These are phyloP conservation scores for Orthonevra nobilis DNA, from an alignment of 2,888 invertebrate species.

Conservation along the genomic window DNA sequence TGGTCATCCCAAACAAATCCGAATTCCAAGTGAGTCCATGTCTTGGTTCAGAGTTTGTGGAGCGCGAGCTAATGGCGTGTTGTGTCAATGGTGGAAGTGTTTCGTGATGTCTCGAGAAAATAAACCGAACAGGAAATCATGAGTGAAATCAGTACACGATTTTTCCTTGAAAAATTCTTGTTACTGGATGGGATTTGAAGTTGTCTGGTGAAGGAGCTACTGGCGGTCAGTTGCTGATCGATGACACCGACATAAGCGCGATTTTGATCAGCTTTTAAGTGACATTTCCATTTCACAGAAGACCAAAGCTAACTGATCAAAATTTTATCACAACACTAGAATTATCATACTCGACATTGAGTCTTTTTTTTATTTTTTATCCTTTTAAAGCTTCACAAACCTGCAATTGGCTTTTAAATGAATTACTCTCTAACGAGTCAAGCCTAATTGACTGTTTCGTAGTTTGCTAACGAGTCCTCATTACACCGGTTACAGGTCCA, in stretches of 20 bases:
- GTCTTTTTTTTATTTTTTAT: too few species aligned
- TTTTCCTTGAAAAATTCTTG: slow-evolving; percentile 66
- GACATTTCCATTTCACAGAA: too few species aligned
- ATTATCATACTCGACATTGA: too few species aligned
- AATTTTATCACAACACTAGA: too few species aligned
- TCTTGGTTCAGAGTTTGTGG: slow-evolving; percentile 14
- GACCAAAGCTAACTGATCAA: too few species aligned
- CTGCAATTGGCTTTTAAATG: too few species aligned
- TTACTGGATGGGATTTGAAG: slow-evolving; percentile 22
- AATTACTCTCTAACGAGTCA: slow-evolving; percentile 38
- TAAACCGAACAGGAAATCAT: slow-evolving; percentile 68
- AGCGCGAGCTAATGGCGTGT: slow-evolving; percentile 60
- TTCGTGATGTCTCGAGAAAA: slow-evolving; percentile 61
- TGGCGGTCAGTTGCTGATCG: background rate
- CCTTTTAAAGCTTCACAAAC: too few species aligned
- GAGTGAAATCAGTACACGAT: slow-evolving; percentile 67
- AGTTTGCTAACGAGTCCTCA: slow-evolving; percentile 41
- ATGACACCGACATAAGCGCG: too few species aligned
- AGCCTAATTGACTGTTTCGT: slow-evolving; percentile 26
- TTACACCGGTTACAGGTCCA: slow-evolving; percentile 39
- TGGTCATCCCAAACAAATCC: slow-evolving; percentile 52
- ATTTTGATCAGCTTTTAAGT: too few species aligned
- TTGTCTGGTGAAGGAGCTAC: background rate
- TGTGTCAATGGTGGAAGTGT: slow-evolving; percentile 59
- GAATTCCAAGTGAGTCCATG: too few species aligned